Conservation (phyloP, 2,113 vertebrate genomes). For the Hassar affinis region DNA sequence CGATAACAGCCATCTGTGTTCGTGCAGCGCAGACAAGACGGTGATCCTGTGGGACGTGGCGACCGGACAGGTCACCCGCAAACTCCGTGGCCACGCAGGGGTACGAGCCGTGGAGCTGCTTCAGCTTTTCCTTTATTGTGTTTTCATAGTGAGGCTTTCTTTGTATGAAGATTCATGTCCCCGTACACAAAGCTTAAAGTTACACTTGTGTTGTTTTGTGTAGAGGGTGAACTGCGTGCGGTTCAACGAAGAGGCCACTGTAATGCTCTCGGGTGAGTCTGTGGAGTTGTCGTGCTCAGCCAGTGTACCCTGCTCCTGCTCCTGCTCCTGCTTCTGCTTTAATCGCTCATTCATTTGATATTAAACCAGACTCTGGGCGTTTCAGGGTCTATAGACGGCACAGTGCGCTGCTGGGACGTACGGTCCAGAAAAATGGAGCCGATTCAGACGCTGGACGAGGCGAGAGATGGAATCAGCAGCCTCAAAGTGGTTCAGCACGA, state of each 20-base stretch:
- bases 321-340: not conserved
- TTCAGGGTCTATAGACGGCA: conserved; percentile 87
- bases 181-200: too few species aligned
- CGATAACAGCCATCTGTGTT: conserved; percentile 89
- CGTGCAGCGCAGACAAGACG: conserved; percentile 85
- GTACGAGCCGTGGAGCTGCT: conserved; percentile 62
- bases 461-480: conserved; percentile 87
- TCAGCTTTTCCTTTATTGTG: not conserved
- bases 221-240: conserved; percentile 90
- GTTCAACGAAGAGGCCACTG: conserved; percentile 88
- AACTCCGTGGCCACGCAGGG: conserved; percentile 90
- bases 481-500: conserved; percentile 83
- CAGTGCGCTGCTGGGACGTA: conserved; percentile 88
- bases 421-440: conserved; percentile 81
- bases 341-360: too few species aligned
- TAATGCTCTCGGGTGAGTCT: conserved; percentile 88
- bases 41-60: conserved; percentile 93
- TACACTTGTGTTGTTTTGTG: not conserved
- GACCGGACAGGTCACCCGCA: conserved; percentile 83
- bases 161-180: too few species aligned
- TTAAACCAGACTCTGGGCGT: not conserved
- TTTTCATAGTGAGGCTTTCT: too few species aligned
- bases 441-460: conserved; percentile 83
- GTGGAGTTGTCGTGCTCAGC: too few species aligned
- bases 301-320: not conserved